Conservation (phyloP, 2,113 vertebrate genomes). For the Cheirogaleus medius region DNA sequence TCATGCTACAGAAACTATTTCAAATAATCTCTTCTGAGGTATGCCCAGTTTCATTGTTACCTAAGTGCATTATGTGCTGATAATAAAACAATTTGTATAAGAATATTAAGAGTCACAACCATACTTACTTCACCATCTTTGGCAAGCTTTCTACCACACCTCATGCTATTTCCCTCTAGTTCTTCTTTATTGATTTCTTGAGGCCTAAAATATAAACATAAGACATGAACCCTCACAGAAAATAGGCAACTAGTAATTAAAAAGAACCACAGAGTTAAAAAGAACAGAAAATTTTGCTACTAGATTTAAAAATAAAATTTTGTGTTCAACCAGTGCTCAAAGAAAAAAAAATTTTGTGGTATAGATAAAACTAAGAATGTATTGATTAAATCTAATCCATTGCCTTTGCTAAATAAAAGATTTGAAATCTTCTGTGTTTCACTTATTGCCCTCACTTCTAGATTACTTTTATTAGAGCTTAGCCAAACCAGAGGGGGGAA, state of each 20-base stretch:
- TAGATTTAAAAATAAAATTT: constrained; percentile 42
- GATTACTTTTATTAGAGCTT: background rate
- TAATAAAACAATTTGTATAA: background rate
- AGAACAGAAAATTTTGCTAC: constrained; percentile 17
- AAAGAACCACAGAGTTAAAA: constrained; percentile 44
- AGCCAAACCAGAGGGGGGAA: background rate
- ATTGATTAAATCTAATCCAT: background rate
- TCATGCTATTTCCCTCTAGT: constrained; percentile 95
- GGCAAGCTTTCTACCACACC: constrained; percentile 95
- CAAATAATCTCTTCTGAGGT: constrained; percentile 7
- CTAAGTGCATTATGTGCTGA: background rate
- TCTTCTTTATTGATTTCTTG: constrained; percentile 96
- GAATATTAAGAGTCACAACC: background rate
- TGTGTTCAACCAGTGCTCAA: background rate
- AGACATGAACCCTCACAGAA: constrained; percentile 39
- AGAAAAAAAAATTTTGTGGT: constrained; percentile 20
- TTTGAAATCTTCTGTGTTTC: background rate
- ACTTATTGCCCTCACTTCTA: background rate
- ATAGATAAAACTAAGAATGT: background rate
- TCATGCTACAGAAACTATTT: background rate
- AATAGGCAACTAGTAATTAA: constrained; percentile 28
- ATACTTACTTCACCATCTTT: constrained; percentile 97
- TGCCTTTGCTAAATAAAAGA: background rate
- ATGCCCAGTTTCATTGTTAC: background rate
- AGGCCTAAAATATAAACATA: constrained; percentile 86